phyloP scores from a whole-genome alignment of 2,797 vertebrate genomes.

The Lophius americanus region DNA sequence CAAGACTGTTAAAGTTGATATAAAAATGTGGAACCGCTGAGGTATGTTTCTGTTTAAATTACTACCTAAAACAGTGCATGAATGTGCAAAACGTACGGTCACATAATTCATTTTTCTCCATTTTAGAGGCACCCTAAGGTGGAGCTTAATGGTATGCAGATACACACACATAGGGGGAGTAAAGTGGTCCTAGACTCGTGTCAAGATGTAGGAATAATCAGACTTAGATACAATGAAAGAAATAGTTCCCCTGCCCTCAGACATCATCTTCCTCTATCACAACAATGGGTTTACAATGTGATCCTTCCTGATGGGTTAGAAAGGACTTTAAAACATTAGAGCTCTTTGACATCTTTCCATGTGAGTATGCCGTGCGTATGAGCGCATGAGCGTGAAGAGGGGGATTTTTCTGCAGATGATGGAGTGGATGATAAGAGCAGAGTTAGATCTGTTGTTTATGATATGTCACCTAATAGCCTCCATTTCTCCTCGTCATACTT shows the following conservation, averaged over 20 bases:
- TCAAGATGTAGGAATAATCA: slow-evolving; percentile 24
- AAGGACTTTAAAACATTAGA: slow-evolving; percentile 33
- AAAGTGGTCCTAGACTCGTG: slow-evolving; percentile 37
- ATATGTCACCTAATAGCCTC: slow-evolving; percentile 61
- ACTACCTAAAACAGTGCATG: slow-evolving; percentile 31
- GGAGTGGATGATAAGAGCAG: slow-evolving; percentile 25
- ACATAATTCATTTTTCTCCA: slow-evolving; percentile 49
- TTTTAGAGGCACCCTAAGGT: slow-evolving; percentile 60
- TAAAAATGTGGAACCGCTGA: slow-evolving; percentile 11
- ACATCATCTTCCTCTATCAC: slow-evolving; percentile 34
- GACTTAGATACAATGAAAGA: slow-evolving; percentile 28
- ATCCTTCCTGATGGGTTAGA: slow-evolving; percentile 51
- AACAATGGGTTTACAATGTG: slow-evolving; percentile 36
- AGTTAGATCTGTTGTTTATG: slow-evolving; percentile 63
- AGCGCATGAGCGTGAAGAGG: slow-evolving; percentile 4
- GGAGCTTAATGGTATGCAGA: slow-evolving; percentile 63
- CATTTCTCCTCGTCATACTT: slow-evolving; percentile 46
- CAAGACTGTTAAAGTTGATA: slow-evolving; percentile 1
- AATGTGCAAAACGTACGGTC: slow-evolving; percentile 27
- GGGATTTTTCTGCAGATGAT: slow-evolving; percentile 34
- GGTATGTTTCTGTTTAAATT: slow-evolving; percentile 43
- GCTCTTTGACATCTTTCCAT: slow-evolving; percentile 14
- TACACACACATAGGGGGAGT: slow-evolving; percentile 29
- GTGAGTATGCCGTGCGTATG: slow-evolving; percentile 9
- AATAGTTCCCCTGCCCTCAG: slow-evolving; percentile 14